Percentiles rank a stretch among this genome's conserved stretches.
These are phyloP conservation scores for Capitulum mitella DNA, from an alignment of 2,888 invertebrate species.

Conservation along the genomic window DNA sequence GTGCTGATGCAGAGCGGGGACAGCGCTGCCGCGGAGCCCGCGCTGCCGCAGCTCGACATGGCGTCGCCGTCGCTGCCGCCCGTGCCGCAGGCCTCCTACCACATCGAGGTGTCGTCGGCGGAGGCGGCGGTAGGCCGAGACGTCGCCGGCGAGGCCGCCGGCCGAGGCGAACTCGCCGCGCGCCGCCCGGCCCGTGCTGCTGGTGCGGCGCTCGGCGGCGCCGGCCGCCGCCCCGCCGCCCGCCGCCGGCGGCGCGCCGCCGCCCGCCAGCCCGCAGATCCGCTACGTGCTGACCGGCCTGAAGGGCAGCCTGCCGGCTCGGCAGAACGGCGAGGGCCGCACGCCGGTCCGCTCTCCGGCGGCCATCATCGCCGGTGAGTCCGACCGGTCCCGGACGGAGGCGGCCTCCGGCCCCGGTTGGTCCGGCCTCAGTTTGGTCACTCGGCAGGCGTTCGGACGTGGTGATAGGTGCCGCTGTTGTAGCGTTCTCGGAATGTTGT, in stretches of 20 bases:
- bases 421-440: background rate
- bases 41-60: background rate
- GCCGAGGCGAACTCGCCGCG: too few species aligned
- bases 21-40: too few species aligned
- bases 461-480: background rate
- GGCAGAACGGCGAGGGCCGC: background rate
- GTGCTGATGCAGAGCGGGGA: background rate
- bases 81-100: slow-evolving; percentile 7
- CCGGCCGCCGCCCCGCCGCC: background rate
- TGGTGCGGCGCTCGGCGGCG: background rate
- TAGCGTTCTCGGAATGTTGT: background rate
- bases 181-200: background rate
- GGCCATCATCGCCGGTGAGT: background rate
- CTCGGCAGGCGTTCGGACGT: background rate
- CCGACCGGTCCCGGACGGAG: too few species aligned
- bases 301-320: background rate
- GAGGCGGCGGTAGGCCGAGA: background rate
- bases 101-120: background rate
- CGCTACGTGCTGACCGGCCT: background rate
- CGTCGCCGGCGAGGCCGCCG: background rate
- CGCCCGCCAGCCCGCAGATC: background rate
- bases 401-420: background rate
- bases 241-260: background rate
- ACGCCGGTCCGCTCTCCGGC: background rate
- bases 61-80: background rate